These are phyloP conservation scores for Sphaerophoria taeniata DNA, from an alignment of 2,888 invertebrate genomes.

Conservation along the genomic window DNA sequence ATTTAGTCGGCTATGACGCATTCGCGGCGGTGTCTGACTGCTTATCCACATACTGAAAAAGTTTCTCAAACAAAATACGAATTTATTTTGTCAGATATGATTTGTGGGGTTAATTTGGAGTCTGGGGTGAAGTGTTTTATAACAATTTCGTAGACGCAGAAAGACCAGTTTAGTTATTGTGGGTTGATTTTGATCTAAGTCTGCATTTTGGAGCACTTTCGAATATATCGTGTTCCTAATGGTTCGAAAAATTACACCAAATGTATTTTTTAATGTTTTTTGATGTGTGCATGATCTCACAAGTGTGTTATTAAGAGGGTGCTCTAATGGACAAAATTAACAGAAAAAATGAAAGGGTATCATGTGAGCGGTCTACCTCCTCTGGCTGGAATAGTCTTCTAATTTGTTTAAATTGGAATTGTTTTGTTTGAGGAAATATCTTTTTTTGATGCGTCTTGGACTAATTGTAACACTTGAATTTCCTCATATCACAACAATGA, in stretches of 20 bases:
- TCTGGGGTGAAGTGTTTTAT: constrained; percentile 2
- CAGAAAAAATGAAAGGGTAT: background rate
- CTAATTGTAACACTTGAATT: too few relatives aligned
- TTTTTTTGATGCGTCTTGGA: too few relatives aligned
- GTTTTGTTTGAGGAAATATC: too few relatives aligned
- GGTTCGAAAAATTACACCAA: constrained; percentile 13
- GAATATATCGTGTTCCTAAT: constrained; percentile 53
- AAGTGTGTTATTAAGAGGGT: background rate
- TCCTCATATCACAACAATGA: too few relatives aligned
- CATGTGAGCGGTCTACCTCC: too few relatives aligned
- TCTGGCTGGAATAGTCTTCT: too few relatives aligned
- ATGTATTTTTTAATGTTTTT: background rate
- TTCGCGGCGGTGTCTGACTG: too few relatives aligned
- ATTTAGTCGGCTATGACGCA: background rate
- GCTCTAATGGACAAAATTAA: constrained; percentile 13
- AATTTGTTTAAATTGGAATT: too few relatives aligned
- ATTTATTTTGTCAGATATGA: constrained; percentile 48
- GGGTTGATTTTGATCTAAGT: constrained; percentile 20
- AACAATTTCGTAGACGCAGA: constrained; percentile 9
- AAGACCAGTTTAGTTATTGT: constrained; percentile 46
- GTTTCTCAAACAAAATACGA: constrained; percentile 22
- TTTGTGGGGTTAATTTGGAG: constrained; percentile 55
- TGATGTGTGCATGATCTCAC: constrained; percentile 1
- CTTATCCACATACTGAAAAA: background rate
- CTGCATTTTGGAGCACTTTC: constrained; percentile 66